A percentile compares a stretch with the other conserved stretches of the same genome.
Conservation (phyloP, 2,113 vertebrate species). For the Marmota monax region DNA sequence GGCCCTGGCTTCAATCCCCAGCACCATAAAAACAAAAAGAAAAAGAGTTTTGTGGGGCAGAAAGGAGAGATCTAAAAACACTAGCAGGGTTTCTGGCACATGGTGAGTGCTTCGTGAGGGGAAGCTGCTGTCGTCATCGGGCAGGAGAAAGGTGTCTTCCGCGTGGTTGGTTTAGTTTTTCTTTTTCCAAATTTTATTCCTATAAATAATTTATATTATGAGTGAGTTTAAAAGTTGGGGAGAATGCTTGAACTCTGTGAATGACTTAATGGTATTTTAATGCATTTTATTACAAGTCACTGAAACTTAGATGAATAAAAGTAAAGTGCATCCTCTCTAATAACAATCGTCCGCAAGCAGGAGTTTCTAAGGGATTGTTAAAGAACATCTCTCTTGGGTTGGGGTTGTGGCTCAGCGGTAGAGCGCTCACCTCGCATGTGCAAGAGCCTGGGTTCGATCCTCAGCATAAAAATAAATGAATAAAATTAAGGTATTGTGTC, state of each 20-base stretch:
- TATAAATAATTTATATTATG: not conserved
- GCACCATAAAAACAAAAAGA: too few species aligned
- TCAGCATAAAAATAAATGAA: too few species aligned
- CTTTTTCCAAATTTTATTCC: not conserved
- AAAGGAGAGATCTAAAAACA: not conserved
- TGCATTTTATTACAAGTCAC: not conserved
- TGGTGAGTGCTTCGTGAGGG: not conserved
- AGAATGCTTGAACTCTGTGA: not conserved
- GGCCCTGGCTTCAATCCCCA: too few species aligned
- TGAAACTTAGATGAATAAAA: not conserved
- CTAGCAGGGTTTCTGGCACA: rapidly evolving
- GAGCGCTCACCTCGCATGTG: too few species aligned
- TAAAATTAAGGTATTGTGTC: too few species aligned
- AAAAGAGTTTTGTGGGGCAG: not conserved
- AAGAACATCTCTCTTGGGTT: not conserved
- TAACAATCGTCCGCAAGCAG: not conserved
- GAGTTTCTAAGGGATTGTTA: not conserved
- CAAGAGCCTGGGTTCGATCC: too few species aligned
- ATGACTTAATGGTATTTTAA: not conserved
- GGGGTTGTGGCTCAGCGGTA: too few species aligned
- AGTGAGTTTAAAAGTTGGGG: not conserved
- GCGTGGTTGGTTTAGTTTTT: not conserved
- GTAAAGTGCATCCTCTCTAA: not conserved
- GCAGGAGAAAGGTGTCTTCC: too few species aligned
- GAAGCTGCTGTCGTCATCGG: rapidly evolving